phyloP scores from a whole-genome alignment of 2,113 vertebrate genomes.

The Egretta garzetta region DNA sequence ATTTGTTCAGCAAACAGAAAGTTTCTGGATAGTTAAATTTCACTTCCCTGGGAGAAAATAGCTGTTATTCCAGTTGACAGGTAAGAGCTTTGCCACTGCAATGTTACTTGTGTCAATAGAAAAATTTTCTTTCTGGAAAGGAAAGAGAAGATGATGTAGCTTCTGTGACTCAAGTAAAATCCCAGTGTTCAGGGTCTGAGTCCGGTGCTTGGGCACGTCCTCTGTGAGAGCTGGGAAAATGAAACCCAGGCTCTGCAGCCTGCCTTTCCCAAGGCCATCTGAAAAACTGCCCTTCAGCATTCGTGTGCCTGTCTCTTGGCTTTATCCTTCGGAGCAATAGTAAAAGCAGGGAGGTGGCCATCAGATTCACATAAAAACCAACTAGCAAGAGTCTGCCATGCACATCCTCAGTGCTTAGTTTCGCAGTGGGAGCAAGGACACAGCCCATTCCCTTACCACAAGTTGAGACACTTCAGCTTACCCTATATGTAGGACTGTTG shows the following conservation, averaged over 20 bases:
- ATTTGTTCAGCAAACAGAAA: background rate
- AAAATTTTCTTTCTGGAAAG: background rate
- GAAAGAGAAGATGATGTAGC: background rate
- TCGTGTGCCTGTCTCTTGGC: background rate
- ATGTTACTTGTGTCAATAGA: background rate
- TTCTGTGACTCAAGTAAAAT: background rate
- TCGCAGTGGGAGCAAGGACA: background rate
- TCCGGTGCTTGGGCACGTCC: background rate
- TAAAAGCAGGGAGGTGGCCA: background rate
- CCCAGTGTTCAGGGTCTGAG: background rate
- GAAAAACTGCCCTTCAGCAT: background rate
- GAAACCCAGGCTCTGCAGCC: background rate
- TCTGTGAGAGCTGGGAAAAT: background rate
- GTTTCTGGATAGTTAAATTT: background rate
- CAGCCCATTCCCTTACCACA: background rate
- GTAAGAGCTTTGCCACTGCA: background rate
- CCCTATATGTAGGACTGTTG: rapidly evolving
- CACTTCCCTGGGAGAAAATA: background rate
- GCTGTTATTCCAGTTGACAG: background rate
- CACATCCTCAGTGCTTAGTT: background rate
- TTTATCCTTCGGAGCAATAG: background rate
- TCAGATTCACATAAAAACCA: background rate
- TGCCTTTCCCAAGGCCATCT: background rate
- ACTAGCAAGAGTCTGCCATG: background rate
- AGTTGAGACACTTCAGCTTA: background rate